phyloP scores from a whole-genome alignment of 2,797 vertebrate genomes.

The Fistularia commersonii region DNA sequence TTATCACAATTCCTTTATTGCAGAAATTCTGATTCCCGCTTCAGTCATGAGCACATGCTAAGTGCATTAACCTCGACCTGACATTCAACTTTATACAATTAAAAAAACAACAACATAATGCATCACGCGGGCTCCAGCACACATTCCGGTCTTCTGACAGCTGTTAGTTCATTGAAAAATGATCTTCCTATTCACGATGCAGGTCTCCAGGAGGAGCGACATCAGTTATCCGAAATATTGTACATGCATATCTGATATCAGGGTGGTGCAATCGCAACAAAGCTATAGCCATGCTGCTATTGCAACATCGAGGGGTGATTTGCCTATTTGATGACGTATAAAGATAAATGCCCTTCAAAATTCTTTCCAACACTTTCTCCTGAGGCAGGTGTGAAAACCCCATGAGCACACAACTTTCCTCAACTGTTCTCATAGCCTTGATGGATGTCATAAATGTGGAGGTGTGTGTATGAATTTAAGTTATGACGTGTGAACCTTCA shows the following conservation, averaged over 20 bases:
- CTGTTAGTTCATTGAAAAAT: conserved; percentile 55
- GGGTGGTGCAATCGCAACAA: conserved; percentile 18
- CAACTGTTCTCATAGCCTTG: conserved; percentile 39
- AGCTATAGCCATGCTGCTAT: conserved; percentile 6
- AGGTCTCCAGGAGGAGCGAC: conserved; percentile 26
- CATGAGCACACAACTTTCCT: conserved; percentile 26
- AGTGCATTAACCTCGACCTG: conserved; percentile 40
- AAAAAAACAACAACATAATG: not conserved
- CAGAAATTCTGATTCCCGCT: too few relatives aligned
- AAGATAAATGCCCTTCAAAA: conserved; percentile 46
- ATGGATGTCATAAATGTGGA: conserved; percentile 36
- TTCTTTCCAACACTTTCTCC: conserved; percentile 28
- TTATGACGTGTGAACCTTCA: too few relatives aligned
- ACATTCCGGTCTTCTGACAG: conserved; percentile 33
- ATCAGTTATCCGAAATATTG: conserved; percentile 56
- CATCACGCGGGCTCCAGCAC: not conserved
- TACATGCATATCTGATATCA: conserved; percentile 42
- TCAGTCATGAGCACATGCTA: not conserved
- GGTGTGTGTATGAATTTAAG: conserved; percentile 6
- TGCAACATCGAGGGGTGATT: not conserved
- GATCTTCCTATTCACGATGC: conserved; percentile 29
- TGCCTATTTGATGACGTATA: conserved; percentile 12
- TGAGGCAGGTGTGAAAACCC: conserved; percentile 34
- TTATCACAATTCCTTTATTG: not conserved
- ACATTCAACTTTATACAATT: conserved; percentile 1